These are phyloP conservation scores for Notiomystis cincta DNA, from an alignment of 2,113 vertebrate genomes.

Conservation along the genomic window DNA sequence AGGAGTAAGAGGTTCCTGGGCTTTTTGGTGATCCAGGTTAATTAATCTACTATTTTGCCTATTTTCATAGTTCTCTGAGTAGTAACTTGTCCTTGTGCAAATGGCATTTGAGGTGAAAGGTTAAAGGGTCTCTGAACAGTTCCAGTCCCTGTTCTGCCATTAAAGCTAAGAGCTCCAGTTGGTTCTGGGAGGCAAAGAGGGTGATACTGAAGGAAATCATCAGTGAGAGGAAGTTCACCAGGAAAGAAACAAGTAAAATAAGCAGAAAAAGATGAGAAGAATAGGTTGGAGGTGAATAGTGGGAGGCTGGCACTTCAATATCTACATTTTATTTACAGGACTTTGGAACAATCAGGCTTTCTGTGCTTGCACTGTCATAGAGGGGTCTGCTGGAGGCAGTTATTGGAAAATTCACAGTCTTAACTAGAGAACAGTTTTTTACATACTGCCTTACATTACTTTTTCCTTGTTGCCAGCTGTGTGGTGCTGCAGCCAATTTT, in stretches of 20 bases:
- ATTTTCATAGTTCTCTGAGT: not conserved
- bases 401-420: conserved; percentile 28
- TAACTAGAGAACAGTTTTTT: conserved; percentile 30
- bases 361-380: not conserved
- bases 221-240: not conserved
- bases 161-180: not conserved
- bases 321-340: not conserved
- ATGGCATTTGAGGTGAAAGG: not conserved
- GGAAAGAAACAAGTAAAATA: not conserved
- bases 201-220: not conserved
- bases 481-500: conserved; percentile 13
- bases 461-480: conserved; percentile 30
- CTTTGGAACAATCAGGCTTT: not conserved
- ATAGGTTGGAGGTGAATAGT: not conserved
- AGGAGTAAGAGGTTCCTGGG: not conserved
- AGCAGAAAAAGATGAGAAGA: not conserved
- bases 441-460: conserved; percentile 25
- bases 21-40: not conserved
- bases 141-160: not conserved
- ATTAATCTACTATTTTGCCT: not conserved
- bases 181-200: not conserved
- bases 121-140: not conserved
- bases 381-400: conserved; percentile 38
- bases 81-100: not conserved
- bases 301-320: not conserved